Conservation (phyloP, 2,113 vertebrate genomes). For the Sinosuthora webbiana region DNA sequence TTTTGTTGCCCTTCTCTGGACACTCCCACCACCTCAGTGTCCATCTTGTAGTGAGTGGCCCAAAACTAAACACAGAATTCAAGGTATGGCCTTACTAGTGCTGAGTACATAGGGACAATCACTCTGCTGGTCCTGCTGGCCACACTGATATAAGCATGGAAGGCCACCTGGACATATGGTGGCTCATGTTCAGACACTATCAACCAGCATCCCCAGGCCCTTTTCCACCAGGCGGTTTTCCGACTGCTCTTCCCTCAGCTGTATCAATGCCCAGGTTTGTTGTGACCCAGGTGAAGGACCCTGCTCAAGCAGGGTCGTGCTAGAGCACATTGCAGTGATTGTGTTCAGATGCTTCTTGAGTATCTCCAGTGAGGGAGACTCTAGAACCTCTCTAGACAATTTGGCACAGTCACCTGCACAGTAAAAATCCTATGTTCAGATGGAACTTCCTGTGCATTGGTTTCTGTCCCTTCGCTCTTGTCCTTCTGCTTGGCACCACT, state of each 20-base stretch:
- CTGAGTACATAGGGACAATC: rapidly evolving
- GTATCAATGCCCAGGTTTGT: background rate
- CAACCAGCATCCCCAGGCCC: background rate
- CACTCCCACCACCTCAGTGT: background rate
- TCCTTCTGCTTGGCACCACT: background rate
- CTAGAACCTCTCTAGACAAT: background rate
- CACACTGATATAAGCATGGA: background rate
- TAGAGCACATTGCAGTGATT: background rate
- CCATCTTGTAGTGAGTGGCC: background rate
- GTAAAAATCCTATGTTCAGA: background rate
- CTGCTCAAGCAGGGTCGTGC: background rate
- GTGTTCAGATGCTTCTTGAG: background rate
- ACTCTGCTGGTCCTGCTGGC: background rate
- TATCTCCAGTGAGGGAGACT: background rate
- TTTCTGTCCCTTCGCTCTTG: background rate
- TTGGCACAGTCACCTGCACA: background rate
- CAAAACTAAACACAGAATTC: background rate
- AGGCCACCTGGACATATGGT: background rate
- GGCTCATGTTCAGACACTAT: background rate
- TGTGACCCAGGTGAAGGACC: background rate
- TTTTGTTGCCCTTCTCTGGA: background rate
- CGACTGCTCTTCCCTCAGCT: background rate
- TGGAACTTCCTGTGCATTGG: background rate
- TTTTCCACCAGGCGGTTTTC: background rate
- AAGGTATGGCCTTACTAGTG: background rate